Evolutionary conservation across 35 echinoderm and acorn worm species (phyloP), one percentile per base, ranked within the genome.

Genomic region (Apostichopus japonicus): DNA sequence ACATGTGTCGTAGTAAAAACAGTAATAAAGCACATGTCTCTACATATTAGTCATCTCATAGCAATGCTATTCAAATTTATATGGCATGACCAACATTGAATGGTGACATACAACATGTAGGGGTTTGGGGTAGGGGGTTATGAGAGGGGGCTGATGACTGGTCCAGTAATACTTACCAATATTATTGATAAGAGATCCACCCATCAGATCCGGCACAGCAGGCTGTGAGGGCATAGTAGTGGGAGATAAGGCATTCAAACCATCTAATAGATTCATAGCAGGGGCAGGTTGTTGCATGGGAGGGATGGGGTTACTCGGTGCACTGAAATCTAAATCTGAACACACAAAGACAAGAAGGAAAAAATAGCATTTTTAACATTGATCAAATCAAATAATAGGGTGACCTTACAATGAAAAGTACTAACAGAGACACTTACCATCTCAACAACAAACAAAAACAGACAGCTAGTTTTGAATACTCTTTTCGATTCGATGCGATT

Each of bases 201-300:
- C 93, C 72, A 97, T 94, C 16, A 97, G 79, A 91, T 93, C 94
- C 33, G 91, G 62, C 6, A 91, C 54, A 53, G 75, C 33, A 70
- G 72, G 84, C 24, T 79, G 81, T 51, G 80, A n/a, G 8, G 91
- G 25, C 65, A 86, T 86, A n/a, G 83, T 16, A 53, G 86, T 94
- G 4, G 95, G 92, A 58, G 94, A 90, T 65, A 96, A 90, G 70
- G 90, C 84, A 53, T 91, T 93, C 19, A 95, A 79, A 53, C 91
- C 96, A 90, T 94, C 93, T 93, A 97, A 93, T 19, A 97, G 86
- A 72, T 95, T 95, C 78, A 93, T 93, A 55, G 92, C 78, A 56
- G 94, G 86, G 87, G 72, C 33, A 13, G 72, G 72, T 8, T 67
- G 89, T 78, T 91, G 89, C 75, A 78, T 91, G 75, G 72, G 15